Percentiles rank a stretch among this genome's conserved stretches.
These are phyloP conservation scores for Nesoenas mayeri DNA, from an alignment of 2,113 vertebrate species.

Conservation along the genomic window DNA sequence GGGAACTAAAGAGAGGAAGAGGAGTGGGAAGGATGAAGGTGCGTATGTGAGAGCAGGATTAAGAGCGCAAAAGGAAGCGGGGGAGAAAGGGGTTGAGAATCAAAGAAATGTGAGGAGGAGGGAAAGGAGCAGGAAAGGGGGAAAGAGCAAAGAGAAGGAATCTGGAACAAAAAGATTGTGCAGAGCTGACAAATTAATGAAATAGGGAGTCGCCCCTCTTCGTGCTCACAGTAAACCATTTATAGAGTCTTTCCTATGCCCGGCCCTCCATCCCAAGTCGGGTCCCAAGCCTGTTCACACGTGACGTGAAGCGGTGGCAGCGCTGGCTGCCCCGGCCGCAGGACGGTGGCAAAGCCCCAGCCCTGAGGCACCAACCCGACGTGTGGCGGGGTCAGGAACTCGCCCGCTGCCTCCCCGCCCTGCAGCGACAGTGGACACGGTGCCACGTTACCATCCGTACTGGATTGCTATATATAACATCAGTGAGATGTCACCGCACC, in stretches of 20 bases:
- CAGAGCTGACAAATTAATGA: background rate
- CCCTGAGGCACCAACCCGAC: background rate
- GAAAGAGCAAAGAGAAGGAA: background rate
- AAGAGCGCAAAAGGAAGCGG: background rate
- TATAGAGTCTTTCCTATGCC: background rate
- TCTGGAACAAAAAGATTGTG: background rate
- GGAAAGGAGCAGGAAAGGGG: slow-evolving; percentile 36
- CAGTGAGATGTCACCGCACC: background rate
- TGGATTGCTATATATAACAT: background rate
- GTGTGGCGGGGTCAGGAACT: background rate
- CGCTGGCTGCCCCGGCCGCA: background rate
- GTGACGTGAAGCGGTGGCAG: too few relatives aligned
- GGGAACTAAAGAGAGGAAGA: background rate
- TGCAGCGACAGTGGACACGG: background rate
- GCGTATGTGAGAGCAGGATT: background rate
- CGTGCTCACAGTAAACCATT: background rate
- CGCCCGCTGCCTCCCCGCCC: background rate
- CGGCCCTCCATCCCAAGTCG: background rate
- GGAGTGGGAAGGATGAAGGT: slow-evolving; percentile 4
- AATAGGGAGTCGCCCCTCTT: background rate
- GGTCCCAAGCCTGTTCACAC: background rate
- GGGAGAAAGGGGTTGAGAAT: background rate
- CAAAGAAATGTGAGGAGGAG: background rate
- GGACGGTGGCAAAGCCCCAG: background rate
- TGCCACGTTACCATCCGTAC: background rate